Percentiles rank a stretch among this genome's conserved stretches.
These are phyloP conservation scores for Lichenostomus cassidix DNA, from an alignment of 2,113 vertebrate genomes.

Conservation along the genomic window DNA sequence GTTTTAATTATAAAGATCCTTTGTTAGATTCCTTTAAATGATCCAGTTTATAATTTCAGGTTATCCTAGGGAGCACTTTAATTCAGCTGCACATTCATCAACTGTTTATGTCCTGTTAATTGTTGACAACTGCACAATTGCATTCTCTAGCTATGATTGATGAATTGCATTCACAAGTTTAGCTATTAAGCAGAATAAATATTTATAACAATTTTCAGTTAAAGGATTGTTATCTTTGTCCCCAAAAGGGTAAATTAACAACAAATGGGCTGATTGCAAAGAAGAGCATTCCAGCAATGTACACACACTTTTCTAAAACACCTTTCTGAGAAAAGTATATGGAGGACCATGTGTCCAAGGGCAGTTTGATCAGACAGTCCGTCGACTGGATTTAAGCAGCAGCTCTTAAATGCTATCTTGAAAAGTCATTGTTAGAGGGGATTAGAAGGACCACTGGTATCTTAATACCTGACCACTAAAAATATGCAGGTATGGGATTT, in stretches of 20 bases:
- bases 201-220: conserved; percentile 79
- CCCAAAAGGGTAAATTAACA: conserved; percentile 71
- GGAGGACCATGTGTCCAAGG: not conserved
- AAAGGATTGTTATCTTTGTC: conserved; percentile 72
- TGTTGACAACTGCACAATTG: conserved; percentile 87
- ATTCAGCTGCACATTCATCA: conserved; percentile 86
- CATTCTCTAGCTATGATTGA: conserved; percentile 80
- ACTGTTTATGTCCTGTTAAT: conserved; percentile 84
- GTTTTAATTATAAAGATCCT: conserved; percentile 91
- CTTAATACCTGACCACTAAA: not conserved
- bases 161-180: conserved; percentile 72
- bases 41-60: conserved; percentile 83
- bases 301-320: not conserved
- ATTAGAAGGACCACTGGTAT: not conserved
- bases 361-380: not conserved
- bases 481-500: not conserved
- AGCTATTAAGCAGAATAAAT: conserved; percentile 79
- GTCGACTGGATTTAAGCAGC: not conserved
- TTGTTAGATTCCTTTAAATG: conserved; percentile 85
- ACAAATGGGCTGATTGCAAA: conserved; percentile 26
- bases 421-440: not conserved
- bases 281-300: not conserved
- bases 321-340: not conserved
- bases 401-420: not conserved
- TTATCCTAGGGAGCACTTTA: conserved; percentile 81